Conservation (phyloP, 2,797 vertebrate species). For the Rhodeus uyekii region DNA sequence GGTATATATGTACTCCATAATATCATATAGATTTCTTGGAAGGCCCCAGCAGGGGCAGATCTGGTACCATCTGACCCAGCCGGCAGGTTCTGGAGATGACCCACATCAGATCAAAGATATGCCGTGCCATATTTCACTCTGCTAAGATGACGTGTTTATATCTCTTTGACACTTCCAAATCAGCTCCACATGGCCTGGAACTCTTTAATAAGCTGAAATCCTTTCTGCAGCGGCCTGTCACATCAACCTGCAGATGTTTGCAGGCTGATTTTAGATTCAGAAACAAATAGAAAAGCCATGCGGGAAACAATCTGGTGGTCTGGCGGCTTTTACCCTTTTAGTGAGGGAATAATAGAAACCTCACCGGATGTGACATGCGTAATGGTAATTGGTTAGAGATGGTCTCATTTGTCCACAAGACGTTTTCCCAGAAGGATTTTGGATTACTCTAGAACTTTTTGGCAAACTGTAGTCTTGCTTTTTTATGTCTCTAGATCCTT, state of each 20-base stretch:
- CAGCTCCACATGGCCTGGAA: conserved; percentile 73
- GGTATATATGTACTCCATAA: conserved; percentile 8
- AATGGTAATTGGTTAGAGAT: conserved; percentile 49
- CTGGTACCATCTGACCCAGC: conserved; percentile 46
- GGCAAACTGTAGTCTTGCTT: too few relatives aligned
- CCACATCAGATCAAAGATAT: conserved; percentile 76
- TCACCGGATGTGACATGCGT: conserved; percentile 15
- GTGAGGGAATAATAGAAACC: conserved; percentile 20
- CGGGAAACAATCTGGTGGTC: conserved; percentile 33
- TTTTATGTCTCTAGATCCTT: too few relatives aligned
- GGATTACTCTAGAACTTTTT: too few relatives aligned
- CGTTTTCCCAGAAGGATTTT: too few relatives aligned
- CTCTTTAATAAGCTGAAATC: conserved; percentile 65
- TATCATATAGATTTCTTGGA: conserved; percentile 28
- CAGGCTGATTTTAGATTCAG: conserved; percentile 46
- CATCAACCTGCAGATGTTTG: conserved; percentile 55
- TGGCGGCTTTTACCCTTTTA: conserved; percentile 22
- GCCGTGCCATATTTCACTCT: conserved; percentile 69
- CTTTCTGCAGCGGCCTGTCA: conserved; percentile 61
- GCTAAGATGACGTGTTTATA: conserved; percentile 70
- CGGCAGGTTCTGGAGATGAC: conserved; percentile 56
- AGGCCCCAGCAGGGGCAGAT: conserved; percentile 36
- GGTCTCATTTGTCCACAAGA: too few relatives aligned
- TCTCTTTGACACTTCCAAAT: conserved; percentile 76
- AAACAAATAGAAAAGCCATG: conserved; percentile 50